Conservation (phyloP, 2,888 invertebrate species). For the Apamea anceps region DNA sequence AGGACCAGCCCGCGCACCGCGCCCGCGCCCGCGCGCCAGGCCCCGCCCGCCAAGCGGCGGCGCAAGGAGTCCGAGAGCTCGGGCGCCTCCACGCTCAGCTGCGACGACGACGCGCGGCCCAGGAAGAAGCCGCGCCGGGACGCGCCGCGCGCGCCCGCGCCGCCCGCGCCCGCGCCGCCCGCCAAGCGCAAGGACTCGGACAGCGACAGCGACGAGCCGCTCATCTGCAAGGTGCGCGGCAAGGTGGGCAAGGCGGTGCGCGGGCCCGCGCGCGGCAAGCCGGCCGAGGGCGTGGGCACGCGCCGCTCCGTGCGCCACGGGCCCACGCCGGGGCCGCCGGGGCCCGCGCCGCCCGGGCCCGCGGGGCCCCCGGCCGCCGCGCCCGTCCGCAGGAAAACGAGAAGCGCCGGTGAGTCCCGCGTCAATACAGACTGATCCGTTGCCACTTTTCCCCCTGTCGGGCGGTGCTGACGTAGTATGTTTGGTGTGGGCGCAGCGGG, state of each 20-base stretch:
- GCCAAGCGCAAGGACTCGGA: slow-evolving; percentile 92
- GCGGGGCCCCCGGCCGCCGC: slow-evolving; percentile 75
- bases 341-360: slow-evolving; percentile 71
- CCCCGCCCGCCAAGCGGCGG: slow-evolving; percentile 91
- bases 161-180: slow-evolving; percentile 83
- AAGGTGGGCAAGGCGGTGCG: slow-evolving; percentile 71
- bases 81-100: slow-evolving; percentile 91
- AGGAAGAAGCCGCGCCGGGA: slow-evolving; percentile 83
- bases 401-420: slow-evolving; percentile 92
- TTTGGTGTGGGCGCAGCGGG: slow-evolving; percentile 76
- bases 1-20: slow-evolving; percentile 78
- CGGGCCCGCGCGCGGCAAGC: slow-evolving; percentile 63
- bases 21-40: slow-evolving; percentile 61
- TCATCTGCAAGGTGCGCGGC: slow-evolving; percentile 93
- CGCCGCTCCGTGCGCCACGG: slow-evolving; percentile 90
- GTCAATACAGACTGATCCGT: slow-evolving; percentile 37
- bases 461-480: slow-evolving; percentile 42
- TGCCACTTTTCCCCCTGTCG: slow-evolving; percentile 23
- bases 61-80: slow-evolving; percentile 95
- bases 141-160: slow-evolving; percentile 87
- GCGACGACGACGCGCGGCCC: slow-evolving; percentile 86
- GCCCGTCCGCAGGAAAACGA: slow-evolving; percentile 91
- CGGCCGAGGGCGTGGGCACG: slow-evolving; percentile 88
- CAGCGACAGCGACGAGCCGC: slow-evolving; percentile 95
- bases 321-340: slow-evolving; percentile 76